phyloP scores from a whole-genome alignment of 92 coral and sea anemone genomes.

The Zoanthus gigantus region DNA sequence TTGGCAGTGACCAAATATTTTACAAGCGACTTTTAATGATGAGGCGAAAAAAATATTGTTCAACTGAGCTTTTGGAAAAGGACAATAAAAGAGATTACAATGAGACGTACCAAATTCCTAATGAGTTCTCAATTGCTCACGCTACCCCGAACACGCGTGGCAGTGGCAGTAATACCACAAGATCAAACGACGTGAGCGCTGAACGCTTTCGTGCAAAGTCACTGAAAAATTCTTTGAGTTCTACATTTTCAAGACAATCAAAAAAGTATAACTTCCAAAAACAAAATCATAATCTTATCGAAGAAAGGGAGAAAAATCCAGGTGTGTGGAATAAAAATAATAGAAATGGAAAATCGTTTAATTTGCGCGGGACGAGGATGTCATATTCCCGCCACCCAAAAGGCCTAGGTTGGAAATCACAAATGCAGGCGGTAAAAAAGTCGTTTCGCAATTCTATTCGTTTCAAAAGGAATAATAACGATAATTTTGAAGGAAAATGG shows the following conservation, averaged over 20 bases:
- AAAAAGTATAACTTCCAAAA: neutral
- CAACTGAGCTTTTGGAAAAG: slow-evolving; percentile 32
- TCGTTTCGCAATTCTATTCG: slow-evolving; percentile 32
- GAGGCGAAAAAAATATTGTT: neutral
- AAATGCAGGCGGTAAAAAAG: neutral
- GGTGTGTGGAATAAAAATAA: neutral
- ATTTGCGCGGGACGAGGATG: neutral
- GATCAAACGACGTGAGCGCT: neutral
- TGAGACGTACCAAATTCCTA: slow-evolving; percentile 6
- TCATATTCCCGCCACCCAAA: slow-evolving; percentile 8
- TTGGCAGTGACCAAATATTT: neutral
- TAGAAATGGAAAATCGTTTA: slow-evolving; percentile 18
- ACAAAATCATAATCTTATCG: neutral
- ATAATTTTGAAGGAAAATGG: slow-evolving; percentile 7
- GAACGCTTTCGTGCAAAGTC: neutral
- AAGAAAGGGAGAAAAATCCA: neutral
- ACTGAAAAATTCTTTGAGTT: slow-evolving; percentile 12
- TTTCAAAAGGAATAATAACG: slow-evolving; percentile 27
- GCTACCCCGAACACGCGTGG: neutral
- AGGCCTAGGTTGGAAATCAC: slow-evolving; percentile 19
- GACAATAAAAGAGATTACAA: neutral
- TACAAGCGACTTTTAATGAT: slow-evolving; percentile 8
- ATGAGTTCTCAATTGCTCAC: slow-evolving; percentile 12
- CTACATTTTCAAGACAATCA: slow-evolving; percentile 13
- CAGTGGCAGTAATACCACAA: neutral